A percentile compares a stretch with the other conserved stretches of the same genome.
Evolutionary conservation across 2,113 vertebrate genomes (phyloP).

Genomic region (Elephantulus edwardii): DNA sequence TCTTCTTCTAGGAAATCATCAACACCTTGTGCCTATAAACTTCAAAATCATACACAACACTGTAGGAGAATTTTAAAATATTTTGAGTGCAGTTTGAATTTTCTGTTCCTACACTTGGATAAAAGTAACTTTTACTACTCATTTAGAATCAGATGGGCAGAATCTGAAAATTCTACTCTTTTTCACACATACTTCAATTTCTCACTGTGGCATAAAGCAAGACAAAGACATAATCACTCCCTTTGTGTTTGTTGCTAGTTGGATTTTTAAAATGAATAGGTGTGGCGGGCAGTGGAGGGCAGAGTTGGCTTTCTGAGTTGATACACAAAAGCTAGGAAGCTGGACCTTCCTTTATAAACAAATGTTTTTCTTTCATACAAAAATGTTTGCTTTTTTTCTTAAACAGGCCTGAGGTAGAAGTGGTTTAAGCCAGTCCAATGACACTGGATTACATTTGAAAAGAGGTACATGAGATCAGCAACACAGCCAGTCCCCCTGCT

Average conservation of each 20-base stretch:
- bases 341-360: background rate
- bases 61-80: constrained; percentile 24
- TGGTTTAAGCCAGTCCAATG: background rate
- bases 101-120: background rate
- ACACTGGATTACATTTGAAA: background rate
- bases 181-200: constrained; percentile 23
- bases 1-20: background rate
- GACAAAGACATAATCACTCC: background rate
- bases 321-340: background rate
- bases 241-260: background rate
- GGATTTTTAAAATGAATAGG: background rate
- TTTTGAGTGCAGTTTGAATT: constrained; percentile 4
- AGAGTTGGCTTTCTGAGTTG: background rate
- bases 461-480: background rate
- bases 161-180: background rate
- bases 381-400: background rate
- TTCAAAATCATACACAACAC: background rate
- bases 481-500: background rate
- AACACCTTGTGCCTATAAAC: constrained; percentile 1
- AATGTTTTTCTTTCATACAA: background rate
- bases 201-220: constrained; percentile 21
- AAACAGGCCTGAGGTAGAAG: background rate
- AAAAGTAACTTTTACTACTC: constrained; percentile 19
- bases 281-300: background rate
- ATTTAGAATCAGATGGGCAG: constrained; percentile 20